These are phyloP conservation scores for Cecropterus lyciades DNA, from an alignment of 1,140 invertebrate species.

Conservation along the genomic window DNA sequence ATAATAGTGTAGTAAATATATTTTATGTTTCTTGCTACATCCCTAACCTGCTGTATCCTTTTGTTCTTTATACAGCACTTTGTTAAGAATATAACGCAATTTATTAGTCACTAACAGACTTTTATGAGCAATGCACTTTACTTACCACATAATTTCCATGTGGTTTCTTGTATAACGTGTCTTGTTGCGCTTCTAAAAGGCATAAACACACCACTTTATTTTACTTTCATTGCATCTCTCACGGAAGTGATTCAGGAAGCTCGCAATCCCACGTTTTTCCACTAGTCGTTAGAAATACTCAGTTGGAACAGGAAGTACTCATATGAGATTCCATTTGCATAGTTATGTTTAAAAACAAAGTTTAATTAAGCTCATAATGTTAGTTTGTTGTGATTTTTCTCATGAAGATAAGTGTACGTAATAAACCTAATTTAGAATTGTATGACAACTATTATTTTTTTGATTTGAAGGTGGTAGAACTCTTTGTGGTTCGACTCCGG, in stretches of 20 bases:
- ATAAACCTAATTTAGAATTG: too few species aligned
- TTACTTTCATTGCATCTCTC: slow-evolving; percentile 33
- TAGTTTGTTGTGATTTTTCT: too few species aligned
- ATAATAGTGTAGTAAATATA: too few species aligned
- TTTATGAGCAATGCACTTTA: not conserved
- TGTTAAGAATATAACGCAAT: not conserved
- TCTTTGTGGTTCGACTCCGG: too few species aligned
- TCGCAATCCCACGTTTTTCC: slow-evolving; percentile 45
- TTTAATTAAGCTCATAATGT: too few species aligned
- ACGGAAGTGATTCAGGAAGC: slow-evolving; percentile 44
- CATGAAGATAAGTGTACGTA: too few species aligned
- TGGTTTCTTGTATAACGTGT: slow-evolving; percentile 21
- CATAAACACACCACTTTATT: slow-evolving; percentile 28
- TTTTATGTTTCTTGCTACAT: too few species aligned
- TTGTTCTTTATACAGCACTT: not conserved
- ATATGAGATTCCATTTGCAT: not conserved
- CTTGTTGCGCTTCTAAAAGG: slow-evolving; percentile 16
- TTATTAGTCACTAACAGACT: not conserved
- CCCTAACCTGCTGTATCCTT: too few species aligned
- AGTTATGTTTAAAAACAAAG: too few species aligned
- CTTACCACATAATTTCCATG: not conserved
- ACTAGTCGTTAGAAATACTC: slow-evolving; percentile 18
- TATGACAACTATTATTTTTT: too few species aligned
- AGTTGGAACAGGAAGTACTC: slow-evolving; percentile 15
- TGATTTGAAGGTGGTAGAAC: too few species aligned